Percentiles rank a stretch among this genome's conserved stretches.
Evolutionary conservation across 2,113 vertebrate species (phyloP).

Genomic region (Leptobrachium ailaonicum): DNA sequence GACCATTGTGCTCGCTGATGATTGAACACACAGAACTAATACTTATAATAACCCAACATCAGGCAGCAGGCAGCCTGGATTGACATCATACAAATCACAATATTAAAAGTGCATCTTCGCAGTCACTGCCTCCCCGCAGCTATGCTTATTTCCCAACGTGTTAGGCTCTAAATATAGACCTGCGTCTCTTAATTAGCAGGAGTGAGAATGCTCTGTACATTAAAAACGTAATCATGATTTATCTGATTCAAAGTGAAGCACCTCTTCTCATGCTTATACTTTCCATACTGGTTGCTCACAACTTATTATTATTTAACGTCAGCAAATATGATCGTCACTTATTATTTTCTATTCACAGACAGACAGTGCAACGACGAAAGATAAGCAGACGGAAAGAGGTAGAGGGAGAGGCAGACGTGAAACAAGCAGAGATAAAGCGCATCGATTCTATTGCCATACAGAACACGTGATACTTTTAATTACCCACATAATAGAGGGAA

Average conservation of each 20-base stretch:
- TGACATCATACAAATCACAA: slow-evolving; percentile 24
- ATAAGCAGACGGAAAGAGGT: no score
- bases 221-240: slow-evolving; percentile 54
- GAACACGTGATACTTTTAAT: no score
- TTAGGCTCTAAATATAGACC: slow-evolving; percentile 68
- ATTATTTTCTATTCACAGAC: no score
- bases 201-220: slow-evolving; percentile 53
- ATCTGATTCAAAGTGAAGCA: not conserved
- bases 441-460: no score
- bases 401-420: no score
- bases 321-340: no score
- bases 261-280: no score
- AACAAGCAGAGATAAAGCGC: no score
- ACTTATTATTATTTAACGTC: no score
- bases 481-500: no score
- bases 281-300: no score
- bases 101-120: slow-evolving; percentile 52
- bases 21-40: not conserved
- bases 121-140: slow-evolving; percentile 57
- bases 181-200: slow-evolving; percentile 56
- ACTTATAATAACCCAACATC: not conserved
- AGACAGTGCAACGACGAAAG: no score
- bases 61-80: not conserved
- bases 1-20: not conserved
- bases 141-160: slow-evolving; percentile 62